phyloP scores from a whole-genome alignment of 2,113 vertebrate genomes.

The Labeo rohita region DNA sequence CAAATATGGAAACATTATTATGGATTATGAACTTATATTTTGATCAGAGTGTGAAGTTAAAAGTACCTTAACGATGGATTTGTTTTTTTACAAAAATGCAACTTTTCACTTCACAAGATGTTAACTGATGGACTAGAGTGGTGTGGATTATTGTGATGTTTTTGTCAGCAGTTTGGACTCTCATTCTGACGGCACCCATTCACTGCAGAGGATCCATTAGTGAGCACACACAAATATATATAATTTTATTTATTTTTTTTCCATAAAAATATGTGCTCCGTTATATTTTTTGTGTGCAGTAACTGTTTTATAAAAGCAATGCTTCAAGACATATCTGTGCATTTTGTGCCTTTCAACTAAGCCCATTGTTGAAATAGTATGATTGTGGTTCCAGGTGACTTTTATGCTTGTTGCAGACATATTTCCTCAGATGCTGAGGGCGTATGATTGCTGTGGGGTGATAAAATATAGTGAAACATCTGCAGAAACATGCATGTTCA shows the following conservation, averaged over 20 bases:
- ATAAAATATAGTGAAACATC: slow-evolving; percentile 24
- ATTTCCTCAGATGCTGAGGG: not conserved
- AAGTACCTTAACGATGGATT: not conserved
- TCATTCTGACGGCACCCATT: not conserved
- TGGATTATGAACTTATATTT: not conserved
- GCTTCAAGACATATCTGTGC: not conserved
- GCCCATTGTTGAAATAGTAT: not conserved
- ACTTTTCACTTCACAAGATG: not conserved
- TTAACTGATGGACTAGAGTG: not conserved
- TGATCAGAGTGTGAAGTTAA: not conserved
- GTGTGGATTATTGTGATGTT: not conserved
- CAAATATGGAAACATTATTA: not conserved
- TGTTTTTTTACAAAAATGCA: not conserved
- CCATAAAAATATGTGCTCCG: too few species aligned
- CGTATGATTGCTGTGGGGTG: slow-evolving; percentile 11
- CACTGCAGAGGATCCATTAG: not conserved
- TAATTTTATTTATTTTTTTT: too few species aligned
- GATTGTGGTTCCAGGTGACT: slow-evolving; percentile 19
- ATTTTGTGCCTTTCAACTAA: not conserved
- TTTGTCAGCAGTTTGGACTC: not conserved
- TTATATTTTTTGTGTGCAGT: too few species aligned
- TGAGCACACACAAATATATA: too few species aligned
- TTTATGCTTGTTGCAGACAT: slow-evolving; percentile 2
- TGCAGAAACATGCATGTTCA: slow-evolving; percentile 35
- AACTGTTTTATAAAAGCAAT: too few species aligned